These are phyloP conservation scores for Erebia epiphron DNA, from an alignment of 2,888 invertebrate genomes.

Conservation along the genomic window DNA sequence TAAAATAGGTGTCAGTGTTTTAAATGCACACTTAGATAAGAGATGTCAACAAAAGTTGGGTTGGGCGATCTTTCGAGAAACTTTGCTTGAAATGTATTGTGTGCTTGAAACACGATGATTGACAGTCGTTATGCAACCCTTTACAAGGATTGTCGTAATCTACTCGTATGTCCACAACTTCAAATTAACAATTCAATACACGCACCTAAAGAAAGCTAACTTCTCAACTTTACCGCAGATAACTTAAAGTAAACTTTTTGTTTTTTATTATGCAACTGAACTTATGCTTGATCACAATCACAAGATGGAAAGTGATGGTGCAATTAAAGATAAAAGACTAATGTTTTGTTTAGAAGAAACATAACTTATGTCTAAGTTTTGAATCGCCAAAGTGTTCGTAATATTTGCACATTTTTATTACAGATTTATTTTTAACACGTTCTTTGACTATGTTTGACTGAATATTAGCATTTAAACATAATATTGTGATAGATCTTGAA, in stretches of 20 bases:
- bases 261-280: constrained; percentile 3
- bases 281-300: constrained; percentile 13
- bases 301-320: constrained; percentile 5
- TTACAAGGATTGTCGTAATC: constrained; percentile 11
- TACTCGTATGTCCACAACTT: constrained; percentile 4
- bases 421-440: too few species aligned
- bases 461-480: neutral
- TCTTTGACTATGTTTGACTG: too few species aligned
- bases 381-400: neutral
- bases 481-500: neutral
- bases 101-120: constrained; percentile 13
- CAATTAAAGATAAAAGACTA: constrained; percentile 6
- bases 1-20: constrained; percentile 17
- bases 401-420: neutral
- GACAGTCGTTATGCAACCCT: constrained; percentile 16
- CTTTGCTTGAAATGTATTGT: constrained; percentile 19
- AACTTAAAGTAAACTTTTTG: neutral
- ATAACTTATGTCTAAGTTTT: neutral
- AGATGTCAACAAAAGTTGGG: constrained; percentile 15
- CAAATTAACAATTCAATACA: constrained; percentile 14
- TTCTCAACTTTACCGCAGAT: neutral
- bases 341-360: neutral
- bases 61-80: constrained; percentile 16
- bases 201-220: neutral
- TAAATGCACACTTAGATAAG: constrained; percentile 17